Evolutionary conservation across 1,140 invertebrate species (phyloP), one percentile per base, ranked within the genome.

Genomic region (Drosophila guanche): DNA sequence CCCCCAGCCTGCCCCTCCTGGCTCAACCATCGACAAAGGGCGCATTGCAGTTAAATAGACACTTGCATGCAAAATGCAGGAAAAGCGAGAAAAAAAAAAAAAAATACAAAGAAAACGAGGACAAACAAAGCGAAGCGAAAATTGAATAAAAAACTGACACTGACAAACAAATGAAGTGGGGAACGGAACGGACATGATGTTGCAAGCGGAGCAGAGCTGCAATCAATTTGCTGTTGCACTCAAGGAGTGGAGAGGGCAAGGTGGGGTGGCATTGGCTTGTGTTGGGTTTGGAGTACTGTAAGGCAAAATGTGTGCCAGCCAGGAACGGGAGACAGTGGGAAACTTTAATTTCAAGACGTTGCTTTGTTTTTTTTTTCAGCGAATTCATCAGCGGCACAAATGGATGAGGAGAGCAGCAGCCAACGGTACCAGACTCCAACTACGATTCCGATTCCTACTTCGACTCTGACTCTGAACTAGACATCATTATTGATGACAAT

Each of bases 401-500:
- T 81, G 77, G 77, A 66, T 70, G 52, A 42, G 37, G 50, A 52
- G 50, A 51, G 78, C 73, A 68, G 74, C 54, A 75, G 6, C 0
- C 27, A 70, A 75, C 58, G 58, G 47, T 51, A 43, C 40, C 16
- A 55, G 41, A 55, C 41, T 40, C 41, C 25, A 14, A 7, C 40
- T 40, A 20, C 29, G 33, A 2, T 10, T 40, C 14, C 8, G 23
- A 20, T 20, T 20, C 16, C 16, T 20, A 20, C 16, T 1, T 20
- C 16, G 16, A 60, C 40, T 61, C 16, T 54, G 56, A 27, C 33
- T 37, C 33, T 37, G 76, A 90, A 90, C 89, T 81, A 90, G 89
- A 90, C 89, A 90, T 90, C 84, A 90, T 90, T 90, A 90, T 90
- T 89, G 85, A 90, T 90, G 89, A 90, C 89, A 90, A 90, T 90